Conservation (phyloP, 2,888 invertebrate genomes). For the Caenorhabditis plicata region DNA sequence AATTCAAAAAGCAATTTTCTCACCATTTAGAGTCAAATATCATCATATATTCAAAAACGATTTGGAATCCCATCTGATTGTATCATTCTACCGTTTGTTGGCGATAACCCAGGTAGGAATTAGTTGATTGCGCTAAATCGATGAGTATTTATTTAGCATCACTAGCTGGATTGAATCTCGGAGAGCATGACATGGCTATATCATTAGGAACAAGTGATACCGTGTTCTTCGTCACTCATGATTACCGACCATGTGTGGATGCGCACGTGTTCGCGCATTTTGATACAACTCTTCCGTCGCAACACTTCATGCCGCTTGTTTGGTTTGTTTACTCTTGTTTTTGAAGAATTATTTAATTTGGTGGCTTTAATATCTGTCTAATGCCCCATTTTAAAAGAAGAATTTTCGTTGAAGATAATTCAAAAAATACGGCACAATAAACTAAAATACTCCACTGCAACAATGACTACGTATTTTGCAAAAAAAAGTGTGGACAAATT, state of each 20-base stretch:
- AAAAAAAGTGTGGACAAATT: no score
- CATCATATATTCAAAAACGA: conserved; percentile 80
- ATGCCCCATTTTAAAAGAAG: no score
- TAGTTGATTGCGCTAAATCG: neutral
- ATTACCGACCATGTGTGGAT: conserved; percentile 65
- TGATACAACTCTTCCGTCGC: conserved; percentile 69
- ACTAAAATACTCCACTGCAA: no score
- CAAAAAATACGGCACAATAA: no score
- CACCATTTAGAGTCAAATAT: conserved; percentile 74
- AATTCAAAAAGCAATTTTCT: no score
- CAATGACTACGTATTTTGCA: no score
- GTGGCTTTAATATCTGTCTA: no score
- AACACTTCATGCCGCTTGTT: conserved; percentile 83
- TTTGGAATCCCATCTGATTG: conserved; percentile 83
- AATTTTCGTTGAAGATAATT: no score
- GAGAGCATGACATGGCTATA: conserved; percentile 78
- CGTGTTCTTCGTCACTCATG: conserved; percentile 70
- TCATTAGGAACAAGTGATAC: conserved; percentile 87
- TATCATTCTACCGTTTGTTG: conserved; percentile 84
- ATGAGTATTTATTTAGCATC: conserved; percentile 65
- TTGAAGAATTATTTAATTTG: neutral
- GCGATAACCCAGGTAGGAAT: conserved; percentile 81
- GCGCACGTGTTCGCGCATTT: conserved; percentile 82
- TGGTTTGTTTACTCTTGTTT: conserved; percentile 73
- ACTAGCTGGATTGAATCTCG: conserved; percentile 77